Base-by-base conservation (phyloP, 2,113 vertebrate genomes). In the Albula goreensis region DNA sequence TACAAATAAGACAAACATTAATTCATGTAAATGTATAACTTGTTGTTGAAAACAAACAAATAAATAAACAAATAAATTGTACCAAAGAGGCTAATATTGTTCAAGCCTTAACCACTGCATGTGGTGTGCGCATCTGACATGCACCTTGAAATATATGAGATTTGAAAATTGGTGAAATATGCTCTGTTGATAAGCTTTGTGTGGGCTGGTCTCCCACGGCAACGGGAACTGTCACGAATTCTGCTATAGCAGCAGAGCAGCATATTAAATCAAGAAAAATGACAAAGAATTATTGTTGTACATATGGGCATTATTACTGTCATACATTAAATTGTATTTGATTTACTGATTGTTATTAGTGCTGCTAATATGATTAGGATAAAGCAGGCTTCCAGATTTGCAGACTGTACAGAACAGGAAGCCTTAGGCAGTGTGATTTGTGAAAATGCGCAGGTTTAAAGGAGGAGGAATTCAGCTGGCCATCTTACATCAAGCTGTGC, bases 391-490 rank as follows among this genome's bases (percentile, higher is more conserved):
- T 15, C 4, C 15, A 15, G 77, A 15, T 48, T 78, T 13, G 8
- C 13, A 12, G 31, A 48, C 41, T 50, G 41, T 79, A 17, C 13
- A 50, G n/a, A 8, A 50, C 31, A 79, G 12, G 22, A 56, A 53
- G 49, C 81, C 81, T 82, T 13, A 82, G 13, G 9, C 6, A 11
- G 9, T 17, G n/a, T 22, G 77, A 31, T 19, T 88, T 49, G 85
- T 2, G 25, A 3, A 57, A 50, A 31, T 89, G 57, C 87, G 10
- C 86, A 97, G 97, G 96, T 12, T 94, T 96, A 90, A 96, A 96
- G 90, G 96, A 96, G 88, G 96, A 97, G 85, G 96, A 96, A 85
- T 97, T 97, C 93, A 97, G 89, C 90, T 97, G 97, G 97, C 93
- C 95, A 22, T 92, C 95, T 0, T 97, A 97, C 86, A 93, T 97